Conservation (phyloP, 2,113 vertebrate species). For the Atherinomorus stipes region DNA sequence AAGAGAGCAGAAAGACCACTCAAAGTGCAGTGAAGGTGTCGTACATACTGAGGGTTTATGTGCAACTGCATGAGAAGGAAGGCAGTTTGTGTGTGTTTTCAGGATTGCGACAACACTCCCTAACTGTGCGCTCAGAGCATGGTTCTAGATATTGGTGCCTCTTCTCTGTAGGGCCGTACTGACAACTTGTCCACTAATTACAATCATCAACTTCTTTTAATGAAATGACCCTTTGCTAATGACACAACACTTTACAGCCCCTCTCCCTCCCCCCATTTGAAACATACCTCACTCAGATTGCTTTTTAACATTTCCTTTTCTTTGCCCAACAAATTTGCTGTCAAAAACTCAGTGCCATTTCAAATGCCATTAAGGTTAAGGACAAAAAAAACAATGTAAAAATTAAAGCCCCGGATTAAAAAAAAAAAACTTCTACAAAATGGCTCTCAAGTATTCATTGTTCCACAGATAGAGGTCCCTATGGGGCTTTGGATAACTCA, state of each 20-base stretch:
- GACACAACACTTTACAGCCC: conserved; percentile 52
- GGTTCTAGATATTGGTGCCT: conserved; percentile 56
- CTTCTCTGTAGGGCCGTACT: conserved; percentile 28
- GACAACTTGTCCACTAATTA: conserved; percentile 44
- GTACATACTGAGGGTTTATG: conserved; percentile 58
- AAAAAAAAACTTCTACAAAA: conserved; percentile 75
- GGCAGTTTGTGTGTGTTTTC: conserved; percentile 63
- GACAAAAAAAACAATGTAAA: conserved; percentile 60
- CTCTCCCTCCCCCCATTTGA: not conserved
- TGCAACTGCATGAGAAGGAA: conserved; percentile 69
- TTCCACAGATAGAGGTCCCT: conserved; percentile 81
- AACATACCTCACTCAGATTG: conserved; percentile 41
- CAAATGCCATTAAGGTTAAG: conserved; percentile 63
- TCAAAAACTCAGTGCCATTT: conserved; percentile 59
- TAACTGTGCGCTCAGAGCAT: conserved; percentile 31
- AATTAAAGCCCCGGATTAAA: conserved; percentile 76
- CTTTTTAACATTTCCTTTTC: conserved; percentile 16
- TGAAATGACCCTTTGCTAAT: conserved; percentile 61
- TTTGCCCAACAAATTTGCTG: conserved; percentile 26
- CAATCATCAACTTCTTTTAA: conserved; percentile 52
- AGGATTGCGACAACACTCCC: conserved; percentile 46
- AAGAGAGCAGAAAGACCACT: conserved; percentile 54
- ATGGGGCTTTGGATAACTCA: conserved; percentile 77
- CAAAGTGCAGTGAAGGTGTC: conserved; percentile 59
- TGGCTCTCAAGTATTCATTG: conserved; percentile 77